These are phyloP conservation scores for Plagodis dolabraria DNA, from an alignment of 2,888 invertebrate genomes.

Conservation along the genomic window DNA sequence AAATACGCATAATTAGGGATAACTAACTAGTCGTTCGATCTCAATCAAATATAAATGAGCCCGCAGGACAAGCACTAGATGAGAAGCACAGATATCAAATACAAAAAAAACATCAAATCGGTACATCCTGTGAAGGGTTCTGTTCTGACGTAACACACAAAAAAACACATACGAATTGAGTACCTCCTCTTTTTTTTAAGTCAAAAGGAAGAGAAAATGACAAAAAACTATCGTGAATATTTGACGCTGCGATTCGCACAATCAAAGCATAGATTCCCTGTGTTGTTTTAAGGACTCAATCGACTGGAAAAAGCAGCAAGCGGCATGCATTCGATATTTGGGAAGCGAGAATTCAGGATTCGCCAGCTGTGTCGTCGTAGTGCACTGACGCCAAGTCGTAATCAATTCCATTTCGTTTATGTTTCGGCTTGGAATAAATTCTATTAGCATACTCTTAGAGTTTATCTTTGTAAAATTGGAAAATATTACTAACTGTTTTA, in stretches of 20 bases:
- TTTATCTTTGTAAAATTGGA: neutral
- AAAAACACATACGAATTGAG: too few relatives aligned
- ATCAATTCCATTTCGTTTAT: conserved; percentile 27
- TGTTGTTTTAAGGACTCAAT: conserved; percentile 19
- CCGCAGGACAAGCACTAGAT: too few relatives aligned
- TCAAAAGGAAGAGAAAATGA: too few relatives aligned
- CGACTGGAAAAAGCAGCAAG: conserved; percentile 27
- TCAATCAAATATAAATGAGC: too few relatives aligned
- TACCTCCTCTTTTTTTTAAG: too few relatives aligned
- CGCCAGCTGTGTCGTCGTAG: conserved; percentile 18
- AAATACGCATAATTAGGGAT: too few relatives aligned
- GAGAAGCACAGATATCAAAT: too few relatives aligned
- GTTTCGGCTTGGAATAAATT: conserved; percentile 15
- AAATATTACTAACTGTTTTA: too few relatives aligned
- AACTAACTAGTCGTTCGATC: too few relatives aligned
- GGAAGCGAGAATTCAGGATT: conserved; percentile 19
- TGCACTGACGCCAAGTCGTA: conserved; percentile 30
- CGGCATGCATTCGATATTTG: conserved; percentile 16
- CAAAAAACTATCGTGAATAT: conserved; percentile 2
- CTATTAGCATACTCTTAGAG: neutral
- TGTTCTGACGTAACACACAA: too few relatives aligned
- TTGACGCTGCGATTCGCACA: conserved; percentile 4
- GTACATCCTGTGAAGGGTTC: too few relatives aligned
- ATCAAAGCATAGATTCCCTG: conserved; percentile 12
- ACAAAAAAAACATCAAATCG: too few relatives aligned